Conservation (phyloP, 2,888 invertebrate genomes). For the Mayetiola destructor region DNA sequence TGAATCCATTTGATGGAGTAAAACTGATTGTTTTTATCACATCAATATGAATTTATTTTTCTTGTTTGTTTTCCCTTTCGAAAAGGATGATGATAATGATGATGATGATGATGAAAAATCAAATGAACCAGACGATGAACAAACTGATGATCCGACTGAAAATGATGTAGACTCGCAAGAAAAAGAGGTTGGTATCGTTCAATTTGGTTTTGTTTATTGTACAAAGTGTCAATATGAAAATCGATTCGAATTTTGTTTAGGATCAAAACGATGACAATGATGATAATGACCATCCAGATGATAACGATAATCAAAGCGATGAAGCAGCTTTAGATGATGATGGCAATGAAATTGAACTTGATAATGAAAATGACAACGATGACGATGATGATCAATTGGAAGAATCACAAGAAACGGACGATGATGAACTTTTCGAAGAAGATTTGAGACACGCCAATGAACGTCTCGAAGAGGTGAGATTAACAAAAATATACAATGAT, state of each 20-base stretch:
- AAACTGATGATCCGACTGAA: background rate
- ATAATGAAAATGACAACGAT: conserved; percentile 31
- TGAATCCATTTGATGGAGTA: no score
- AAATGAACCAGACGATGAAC: no score
- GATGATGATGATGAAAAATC: no score
- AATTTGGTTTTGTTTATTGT: background rate
- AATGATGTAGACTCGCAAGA: conserved; percentile 24
- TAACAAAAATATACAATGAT: background rate
- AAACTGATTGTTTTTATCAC: no score
- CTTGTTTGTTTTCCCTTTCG: background rate
- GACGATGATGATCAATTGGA: conserved; percentile 26
- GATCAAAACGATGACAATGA: background rate
- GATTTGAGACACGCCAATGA: conserved; percentile 31
- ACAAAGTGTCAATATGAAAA: no score
- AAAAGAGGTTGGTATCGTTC: background rate
- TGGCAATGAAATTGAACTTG: conserved; percentile 22
- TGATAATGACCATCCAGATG: no score
- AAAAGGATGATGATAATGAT: background rate
- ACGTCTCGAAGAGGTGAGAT: conserved; percentile 33
- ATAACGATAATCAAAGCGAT: no score
- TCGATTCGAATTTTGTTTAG: background rate
- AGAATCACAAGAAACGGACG: conserved; percentile 26
- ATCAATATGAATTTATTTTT: background rate
- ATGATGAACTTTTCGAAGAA: conserved; percentile 26
- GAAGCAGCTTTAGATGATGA: conserved; percentile 23